Percentiles rank a stretch among this genome's conserved stretches.
phyloP scores from a whole-genome alignment of 1,140 invertebrate species.

The Aethina tumida region DNA sequence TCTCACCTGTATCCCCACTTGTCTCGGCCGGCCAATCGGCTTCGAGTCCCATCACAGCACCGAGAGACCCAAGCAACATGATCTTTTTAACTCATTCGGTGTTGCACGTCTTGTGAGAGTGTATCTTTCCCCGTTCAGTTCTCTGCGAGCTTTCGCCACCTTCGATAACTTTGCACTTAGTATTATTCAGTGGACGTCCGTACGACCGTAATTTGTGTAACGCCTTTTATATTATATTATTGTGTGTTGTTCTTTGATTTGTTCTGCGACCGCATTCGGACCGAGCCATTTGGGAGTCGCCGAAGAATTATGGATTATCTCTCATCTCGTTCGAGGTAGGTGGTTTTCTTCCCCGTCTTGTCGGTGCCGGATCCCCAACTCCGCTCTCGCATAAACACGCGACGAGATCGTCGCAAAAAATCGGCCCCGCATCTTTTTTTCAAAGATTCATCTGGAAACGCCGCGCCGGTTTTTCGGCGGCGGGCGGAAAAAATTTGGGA shows the following conservation, averaged over 20 bases:
- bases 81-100: constrained; percentile 21
- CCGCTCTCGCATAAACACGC: too few relatives aligned
- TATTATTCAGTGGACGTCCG: constrained; percentile 8
- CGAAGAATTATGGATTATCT: constrained; percentile 12
- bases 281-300: constrained; percentile 1
- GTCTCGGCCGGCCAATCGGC: constrained; percentile 13
- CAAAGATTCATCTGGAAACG: too few relatives aligned
- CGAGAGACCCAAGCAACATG: constrained; percentile 15
- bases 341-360: too few relatives aligned
- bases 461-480: too few relatives aligned
- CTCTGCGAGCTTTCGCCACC: constrained; percentile 5
- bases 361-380: too few relatives aligned
- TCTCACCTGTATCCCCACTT: constrained; percentile 21
- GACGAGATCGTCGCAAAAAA: too few relatives aligned
- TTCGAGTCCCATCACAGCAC: too few relatives aligned
- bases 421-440: too few relatives aligned
- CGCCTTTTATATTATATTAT: constrained; percentile 5
- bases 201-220: constrained; percentile 2
- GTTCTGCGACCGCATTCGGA: neutral
- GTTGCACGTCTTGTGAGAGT: constrained; percentile 16
- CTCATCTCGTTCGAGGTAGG: constrained; percentile 7
- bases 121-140: constrained; percentile 9
- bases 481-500: too few relatives aligned
- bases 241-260: constrained; percentile 1
- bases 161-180: constrained; percentile 7